Conservation (phyloP, 2,113 vertebrate species). For the Manacus vitellinus region DNA sequence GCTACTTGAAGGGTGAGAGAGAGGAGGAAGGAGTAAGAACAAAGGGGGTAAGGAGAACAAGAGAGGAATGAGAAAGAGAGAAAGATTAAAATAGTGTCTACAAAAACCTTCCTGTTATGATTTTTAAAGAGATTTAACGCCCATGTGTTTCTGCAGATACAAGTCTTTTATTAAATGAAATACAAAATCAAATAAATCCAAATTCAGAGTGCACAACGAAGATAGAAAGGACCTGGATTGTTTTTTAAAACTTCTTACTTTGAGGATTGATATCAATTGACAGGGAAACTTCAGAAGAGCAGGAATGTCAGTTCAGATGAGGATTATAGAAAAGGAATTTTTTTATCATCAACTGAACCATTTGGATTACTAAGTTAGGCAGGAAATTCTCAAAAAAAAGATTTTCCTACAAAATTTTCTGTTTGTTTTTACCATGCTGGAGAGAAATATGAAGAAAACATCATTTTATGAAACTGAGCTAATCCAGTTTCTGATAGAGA, state of each 20-base stretch:
- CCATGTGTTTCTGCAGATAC: background rate
- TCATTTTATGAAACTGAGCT: background rate
- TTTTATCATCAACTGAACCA: background rate
- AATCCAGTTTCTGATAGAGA: constrained; percentile 41
- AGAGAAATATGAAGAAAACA: background rate
- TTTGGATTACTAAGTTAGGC: background rate
- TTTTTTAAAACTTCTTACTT: background rate
- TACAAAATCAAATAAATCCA: background rate
- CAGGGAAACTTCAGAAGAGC: background rate
- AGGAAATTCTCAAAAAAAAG: background rate
- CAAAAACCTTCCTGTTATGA: background rate
- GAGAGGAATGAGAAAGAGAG: background rate
- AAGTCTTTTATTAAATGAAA: background rate
- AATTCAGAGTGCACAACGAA: background rate
- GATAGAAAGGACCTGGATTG: background rate
- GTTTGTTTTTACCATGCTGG: background rate
- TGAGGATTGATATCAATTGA: background rate
- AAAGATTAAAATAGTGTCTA: background rate
- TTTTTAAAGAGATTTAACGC: background rate
- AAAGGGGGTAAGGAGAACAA: background rate
- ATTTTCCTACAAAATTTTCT: background rate
- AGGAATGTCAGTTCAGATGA: background rate
- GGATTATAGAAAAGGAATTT: background rate
- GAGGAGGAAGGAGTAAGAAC: background rate
- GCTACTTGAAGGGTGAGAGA: background rate